Evolutionary conservation across 2,113 vertebrate species (phyloP).

Genomic region (Riparia riparia): DNA sequence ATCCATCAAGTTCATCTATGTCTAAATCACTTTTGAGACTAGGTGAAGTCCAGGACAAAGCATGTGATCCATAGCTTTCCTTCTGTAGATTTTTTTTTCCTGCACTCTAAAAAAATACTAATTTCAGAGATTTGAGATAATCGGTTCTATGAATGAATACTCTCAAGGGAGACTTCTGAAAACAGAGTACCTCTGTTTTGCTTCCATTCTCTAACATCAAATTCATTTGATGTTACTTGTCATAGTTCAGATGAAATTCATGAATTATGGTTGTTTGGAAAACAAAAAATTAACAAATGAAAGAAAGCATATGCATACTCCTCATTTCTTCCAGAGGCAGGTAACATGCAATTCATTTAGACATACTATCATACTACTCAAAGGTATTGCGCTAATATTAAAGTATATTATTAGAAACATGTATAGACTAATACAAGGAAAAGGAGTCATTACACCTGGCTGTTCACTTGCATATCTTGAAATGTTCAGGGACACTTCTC

Average conservation of each 20-base stretch:
- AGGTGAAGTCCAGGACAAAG: background rate
- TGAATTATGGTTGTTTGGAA: background rate
- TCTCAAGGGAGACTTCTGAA: background rate
- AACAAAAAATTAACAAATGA: background rate
- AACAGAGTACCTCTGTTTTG: rapidly evolving
- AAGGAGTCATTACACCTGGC: background rate
- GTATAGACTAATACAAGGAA: background rate
- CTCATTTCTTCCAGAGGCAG: background rate
- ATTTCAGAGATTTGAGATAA: background rate
- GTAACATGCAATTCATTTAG: background rate
- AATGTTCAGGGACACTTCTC: background rate
- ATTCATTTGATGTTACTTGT: background rate
- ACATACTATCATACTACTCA: background rate
- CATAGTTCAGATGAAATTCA: background rate
- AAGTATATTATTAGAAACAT: background rate
- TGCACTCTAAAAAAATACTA: background rate
- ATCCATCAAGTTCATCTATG: background rate
- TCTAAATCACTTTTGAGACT: background rate
- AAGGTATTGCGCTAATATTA: background rate
- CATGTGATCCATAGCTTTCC: background rate
- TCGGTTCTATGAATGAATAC: background rate
- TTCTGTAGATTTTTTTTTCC: background rate
- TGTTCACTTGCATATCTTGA: background rate
- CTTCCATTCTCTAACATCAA: background rate
- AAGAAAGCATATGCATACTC: background rate